Evolutionary conservation across 1,140 invertebrate genomes (phyloP).

Genomic region (Mizuhopecten yessoensis): DNA sequence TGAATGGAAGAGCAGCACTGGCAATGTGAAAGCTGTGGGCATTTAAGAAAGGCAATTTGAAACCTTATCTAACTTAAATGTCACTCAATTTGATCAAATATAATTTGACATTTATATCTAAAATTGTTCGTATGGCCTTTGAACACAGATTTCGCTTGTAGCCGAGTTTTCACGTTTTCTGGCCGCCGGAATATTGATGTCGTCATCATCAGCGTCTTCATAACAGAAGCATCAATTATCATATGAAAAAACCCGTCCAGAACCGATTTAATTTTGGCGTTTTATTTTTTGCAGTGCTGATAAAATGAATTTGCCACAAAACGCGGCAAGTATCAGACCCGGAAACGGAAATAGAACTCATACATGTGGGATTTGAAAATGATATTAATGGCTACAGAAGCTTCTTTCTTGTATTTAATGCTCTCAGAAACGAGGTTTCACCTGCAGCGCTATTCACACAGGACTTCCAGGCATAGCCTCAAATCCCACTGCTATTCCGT

Average conservation of each 20-base stretch:
- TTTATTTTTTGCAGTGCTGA: background rate
- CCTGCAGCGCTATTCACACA: background rate
- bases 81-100: background rate
- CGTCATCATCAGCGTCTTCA: background rate
- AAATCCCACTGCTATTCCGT: conserved; percentile 5
- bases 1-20: background rate
- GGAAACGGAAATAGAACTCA: background rate
- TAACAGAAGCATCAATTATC: background rate
- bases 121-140: background rate
- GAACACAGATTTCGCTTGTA: background rate
- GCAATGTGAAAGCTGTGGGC: background rate
- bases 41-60: background rate
- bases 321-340: background rate
- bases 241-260: too few species aligned
- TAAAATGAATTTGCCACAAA: background rate
- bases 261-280: too few species aligned
- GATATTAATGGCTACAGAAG: too few species aligned
- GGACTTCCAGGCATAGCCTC: background rate
- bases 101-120: background rate
- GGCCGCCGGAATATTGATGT: background rate
- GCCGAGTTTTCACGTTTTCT: background rate
- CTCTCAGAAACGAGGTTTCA: background rate
- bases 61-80: conserved; percentile 9
- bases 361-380: background rate
- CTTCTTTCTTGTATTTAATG: background rate